Base-by-base conservation (phyloP, 2,797 vertebrate genomes). In the Tolypeutes matacus region DNA sequence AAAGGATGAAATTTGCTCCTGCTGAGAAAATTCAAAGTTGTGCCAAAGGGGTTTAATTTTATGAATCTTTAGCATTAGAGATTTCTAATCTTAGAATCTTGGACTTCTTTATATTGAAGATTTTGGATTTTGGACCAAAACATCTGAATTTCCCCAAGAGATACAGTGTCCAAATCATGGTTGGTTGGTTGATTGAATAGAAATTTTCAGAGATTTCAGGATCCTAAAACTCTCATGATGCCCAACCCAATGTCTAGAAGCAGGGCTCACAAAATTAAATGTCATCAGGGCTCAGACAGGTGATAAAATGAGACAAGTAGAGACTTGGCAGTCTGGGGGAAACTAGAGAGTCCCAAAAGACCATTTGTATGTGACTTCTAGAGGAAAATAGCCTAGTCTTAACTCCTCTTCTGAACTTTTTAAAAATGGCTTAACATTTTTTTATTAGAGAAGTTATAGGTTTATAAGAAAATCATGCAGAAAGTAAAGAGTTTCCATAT, bases 1-100 rank as follows among this genome's bases (percentile, higher is more conserved):
- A 51, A 88, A 88, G 65, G 51, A 64, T 53, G 82, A 93, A 93
- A 81, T 86, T 72, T 86, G 17, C 18, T 84, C n/a, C 51, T 84
- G 7, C 46, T 42, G 60, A 85, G 58, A 11, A 90, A 80, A 56
- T 90, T 9, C 13, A 31, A 85, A 65, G 20, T 56, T 39, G 27
- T 78, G 27, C 46, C 56, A 46, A 29, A 20, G 39, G 51, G 53
- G 6, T 84, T 88, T 92, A 53, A 51, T 67, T 81, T 93, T 89
- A 69, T 75, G 51, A 76, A 60, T 84, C 70, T 76, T 83, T 77
- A 88, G 80, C 14, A 91, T 77, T 72, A 86, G 36, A 80, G 5
- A 53, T 85, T 64, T 39, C 51, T 76, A 75, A 56, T 65, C 34
- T 25, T 84, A 53, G 31, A 62, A 21, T 67, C 89, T 89, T 90